Conservation (phyloP, 2,888 invertebrate species). For the Ochropleura plecta region DNA sequence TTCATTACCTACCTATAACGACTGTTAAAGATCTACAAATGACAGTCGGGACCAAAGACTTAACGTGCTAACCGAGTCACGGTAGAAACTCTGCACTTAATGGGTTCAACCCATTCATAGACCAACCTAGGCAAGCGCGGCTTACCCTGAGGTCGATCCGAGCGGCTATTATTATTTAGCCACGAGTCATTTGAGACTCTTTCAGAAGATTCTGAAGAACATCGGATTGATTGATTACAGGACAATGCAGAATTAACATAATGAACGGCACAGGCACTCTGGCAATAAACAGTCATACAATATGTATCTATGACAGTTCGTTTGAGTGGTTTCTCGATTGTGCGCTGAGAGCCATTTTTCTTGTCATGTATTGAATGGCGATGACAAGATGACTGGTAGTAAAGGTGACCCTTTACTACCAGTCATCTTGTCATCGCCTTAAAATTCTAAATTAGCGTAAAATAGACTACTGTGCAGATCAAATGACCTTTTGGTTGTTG, state of each 20-base stretch:
- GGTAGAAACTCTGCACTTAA: too few relatives aligned
- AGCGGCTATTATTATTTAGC: too few relatives aligned
- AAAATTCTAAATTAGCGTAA: neutral
- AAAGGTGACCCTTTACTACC: slow-evolving; percentile 5
- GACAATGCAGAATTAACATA: neutral
- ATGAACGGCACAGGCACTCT: neutral
- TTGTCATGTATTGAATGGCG: neutral
- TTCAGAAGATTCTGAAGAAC: neutral
- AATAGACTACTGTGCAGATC: neutral
- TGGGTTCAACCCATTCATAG: too few relatives aligned
- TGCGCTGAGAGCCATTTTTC: neutral
- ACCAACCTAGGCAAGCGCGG: too few relatives aligned
- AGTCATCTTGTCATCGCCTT: neutral
- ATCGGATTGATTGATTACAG: neutral
- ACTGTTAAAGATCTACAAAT: too few relatives aligned
- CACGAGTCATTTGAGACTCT: too few relatives aligned
- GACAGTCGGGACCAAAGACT: too few relatives aligned
- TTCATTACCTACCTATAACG: too few relatives aligned
- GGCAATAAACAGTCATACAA: neutral
- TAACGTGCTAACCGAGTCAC: too few relatives aligned
- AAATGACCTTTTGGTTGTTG: neutral
- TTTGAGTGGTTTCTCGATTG: neutral
- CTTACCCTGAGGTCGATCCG: too few relatives aligned
- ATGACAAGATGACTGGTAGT: too few relatives aligned
- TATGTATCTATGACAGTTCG: slow-evolving; percentile 9